Conservation (phyloP, 2,888 invertebrate genomes). For the Pheosia gnoma region DNA sequence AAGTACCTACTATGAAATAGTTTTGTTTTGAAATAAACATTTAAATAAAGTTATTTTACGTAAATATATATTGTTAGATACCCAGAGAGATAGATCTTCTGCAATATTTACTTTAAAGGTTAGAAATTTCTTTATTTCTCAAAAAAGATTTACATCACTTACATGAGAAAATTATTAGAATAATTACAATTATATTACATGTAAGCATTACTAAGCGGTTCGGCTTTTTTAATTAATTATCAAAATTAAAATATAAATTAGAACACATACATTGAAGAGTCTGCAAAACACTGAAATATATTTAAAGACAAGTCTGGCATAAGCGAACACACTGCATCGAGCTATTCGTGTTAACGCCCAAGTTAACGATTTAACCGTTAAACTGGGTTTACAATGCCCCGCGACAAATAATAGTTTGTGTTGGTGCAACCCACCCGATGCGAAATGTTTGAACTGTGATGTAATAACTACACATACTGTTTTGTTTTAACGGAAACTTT, state of each 20-base stretch:
- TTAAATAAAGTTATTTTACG: no score
- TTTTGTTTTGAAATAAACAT: no score
- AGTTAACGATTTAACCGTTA: constrained; percentile 30
- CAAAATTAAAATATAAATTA: not conserved
- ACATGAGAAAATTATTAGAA: no score
- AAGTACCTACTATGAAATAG: no score
- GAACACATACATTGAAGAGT: not conserved
- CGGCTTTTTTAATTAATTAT: not conserved
- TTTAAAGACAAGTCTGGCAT: constrained; percentile 13
- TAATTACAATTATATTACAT: no score
- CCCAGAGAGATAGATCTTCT: no score
- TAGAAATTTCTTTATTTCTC: no score
- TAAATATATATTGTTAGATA: no score
- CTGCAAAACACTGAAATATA: constrained; percentile 11
- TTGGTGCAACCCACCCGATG: constrained; percentile 23
- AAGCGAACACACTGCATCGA: constrained; percentile 15
- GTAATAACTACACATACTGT: not conserved
- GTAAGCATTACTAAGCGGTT: no score
- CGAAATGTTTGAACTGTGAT: constrained; percentile 4
- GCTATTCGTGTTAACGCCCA: constrained; percentile 28
- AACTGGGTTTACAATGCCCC: constrained; percentile 40
- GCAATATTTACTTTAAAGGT: no score
- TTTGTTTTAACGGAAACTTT: not conserved
- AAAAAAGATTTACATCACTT: no score
- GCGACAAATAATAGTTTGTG: constrained; percentile 33